Evolutionary conservation across 2,113 vertebrate genomes (phyloP).

Genomic region (Festucalex cinctus): DNA sequence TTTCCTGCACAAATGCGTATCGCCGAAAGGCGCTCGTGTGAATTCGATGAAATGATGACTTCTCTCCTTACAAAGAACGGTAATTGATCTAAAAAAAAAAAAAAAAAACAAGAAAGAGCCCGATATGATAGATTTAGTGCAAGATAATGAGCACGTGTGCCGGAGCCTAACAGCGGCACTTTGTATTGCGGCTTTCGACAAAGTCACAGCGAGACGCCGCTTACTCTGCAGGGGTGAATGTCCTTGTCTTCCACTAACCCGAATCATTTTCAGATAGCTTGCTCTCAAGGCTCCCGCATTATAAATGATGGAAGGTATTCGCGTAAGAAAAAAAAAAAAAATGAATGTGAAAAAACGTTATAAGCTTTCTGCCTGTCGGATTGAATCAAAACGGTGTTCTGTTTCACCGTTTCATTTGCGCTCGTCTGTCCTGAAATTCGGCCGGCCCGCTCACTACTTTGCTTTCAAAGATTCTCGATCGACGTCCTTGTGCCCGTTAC

Average conservation of each 20-base stretch:
- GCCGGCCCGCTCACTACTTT: slow-evolving; percentile 6
- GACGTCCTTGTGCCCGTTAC: slow-evolving; percentile 5
- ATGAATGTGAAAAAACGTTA: background rate
- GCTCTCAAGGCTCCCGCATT: slow-evolving; percentile 38
- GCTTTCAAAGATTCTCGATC: slow-evolving; percentile 2
- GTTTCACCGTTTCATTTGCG: slow-evolving; percentile 16
- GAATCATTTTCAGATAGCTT: slow-evolving; percentile 25
- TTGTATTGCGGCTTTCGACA: slow-evolving; percentile 11
- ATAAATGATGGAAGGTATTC: slow-evolving; percentile 54
- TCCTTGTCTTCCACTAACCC: slow-evolving; percentile 27
- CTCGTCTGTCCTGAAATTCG: slow-evolving; percentile 22
- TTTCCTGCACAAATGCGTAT: slow-evolving; percentile 36
- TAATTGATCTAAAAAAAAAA: slow-evolving; percentile 47
- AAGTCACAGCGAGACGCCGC: slow-evolving; percentile 8
- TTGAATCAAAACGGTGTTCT: slow-evolving; percentile 28
- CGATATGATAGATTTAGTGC: slow-evolving; percentile 22
- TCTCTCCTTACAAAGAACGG: slow-evolving; percentile 24
- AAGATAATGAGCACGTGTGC: slow-evolving; percentile 25
- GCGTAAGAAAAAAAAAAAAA: slow-evolving; percentile 39
- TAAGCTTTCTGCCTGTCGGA: slow-evolving; percentile 30
- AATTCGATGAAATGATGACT: slow-evolving; percentile 50
- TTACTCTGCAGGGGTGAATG: background rate
- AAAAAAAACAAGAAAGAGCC: slow-evolving; percentile 25
- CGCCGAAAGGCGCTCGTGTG: slow-evolving; percentile 39
- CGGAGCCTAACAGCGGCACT: slow-evolving; percentile 21